Base-by-base conservation (phyloP, 1,140 invertebrate genomes). In the Cyclargus thomasi region DNA sequence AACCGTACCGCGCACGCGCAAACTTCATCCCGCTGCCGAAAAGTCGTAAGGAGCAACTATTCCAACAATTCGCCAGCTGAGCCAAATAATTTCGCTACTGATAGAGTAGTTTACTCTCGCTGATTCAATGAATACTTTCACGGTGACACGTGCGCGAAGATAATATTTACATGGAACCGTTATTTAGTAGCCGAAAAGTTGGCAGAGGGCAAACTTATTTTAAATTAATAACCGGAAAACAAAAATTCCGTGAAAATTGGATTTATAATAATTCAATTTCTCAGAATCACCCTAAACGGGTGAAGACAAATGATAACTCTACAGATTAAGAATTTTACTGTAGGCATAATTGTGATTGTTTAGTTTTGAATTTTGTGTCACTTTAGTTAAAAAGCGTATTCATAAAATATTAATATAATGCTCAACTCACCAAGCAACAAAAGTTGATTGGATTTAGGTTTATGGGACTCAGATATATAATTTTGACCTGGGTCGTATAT, bases 111-210 rank as follows among this genome's bases (percentile, higher is more conserved):
- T 70, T 35, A 75, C 64, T 77, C 74, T 73, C 71, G 74, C 73
- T 87, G 85, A 88, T 82, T 88, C 82, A 85, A 75, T 72, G 76
- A 86, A 86, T 85, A 79, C 70, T 75, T 86, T 82, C 66, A 74
- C 67, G 67, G 76, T 86, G 85, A 87, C 72, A 78, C 64, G 64
- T 66, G 67, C 68, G 39, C 71, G 68, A 66, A 71, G 70, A 62
- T 68, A 70, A 76, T 78, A 70, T 72, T 72, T 72, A 69, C 53
- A 63, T 71, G 62, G 14, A 47, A 47, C 55, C 68, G 69, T 64
- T 53, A 29, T 16, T 67, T 35, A 17, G 1, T 36, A 20, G 57
- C 18, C 53, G 36, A 59, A 20, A 4, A 23, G 29, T 69, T 69
- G 67, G 65, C 65, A 67, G 64, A 22, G 4, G 64, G 53, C 14